Evolutionary conservation across 2,113 vertebrate genomes (phyloP).

Genomic region (Nymphicus hollandicus): DNA sequence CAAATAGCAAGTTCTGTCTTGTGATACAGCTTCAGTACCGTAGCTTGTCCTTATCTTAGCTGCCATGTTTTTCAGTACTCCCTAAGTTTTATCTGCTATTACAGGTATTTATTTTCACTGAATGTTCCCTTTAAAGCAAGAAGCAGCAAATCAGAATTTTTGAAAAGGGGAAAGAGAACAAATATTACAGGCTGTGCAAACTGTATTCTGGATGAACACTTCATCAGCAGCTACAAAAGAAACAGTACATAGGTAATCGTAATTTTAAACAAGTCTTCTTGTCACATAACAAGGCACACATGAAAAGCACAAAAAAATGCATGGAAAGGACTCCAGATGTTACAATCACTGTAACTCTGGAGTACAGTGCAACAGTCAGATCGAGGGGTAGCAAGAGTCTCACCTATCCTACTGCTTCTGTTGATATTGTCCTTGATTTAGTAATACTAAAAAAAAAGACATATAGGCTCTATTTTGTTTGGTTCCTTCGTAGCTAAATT

Average conservation of each 20-base stretch:
- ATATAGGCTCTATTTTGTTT: not conserved
- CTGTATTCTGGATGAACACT: not conserved
- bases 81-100: not conserved
- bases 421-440: not conserved
- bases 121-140: not conserved
- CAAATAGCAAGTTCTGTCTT: not conserved
- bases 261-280: not conserved
- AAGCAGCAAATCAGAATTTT: not conserved
- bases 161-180: not conserved
- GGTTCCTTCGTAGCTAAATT: not conserved
- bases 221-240: not conserved
- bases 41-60: not conserved
- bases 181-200: not conserved
- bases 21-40: not conserved
- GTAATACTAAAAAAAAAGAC: not conserved
- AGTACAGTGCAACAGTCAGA: not conserved
- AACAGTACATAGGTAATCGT: not conserved
- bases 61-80: not conserved
- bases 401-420: not conserved
- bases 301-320: not conserved
- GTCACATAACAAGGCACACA: fast-evolving
- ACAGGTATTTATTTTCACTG: not conserved
- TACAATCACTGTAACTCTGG: not conserved
- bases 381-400: not conserved
- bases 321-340: not conserved